Percentiles rank a stretch among this genome's conserved stretches.
Conservation (phyloP, 2,888 invertebrate genomes). For the Asteroscopus sphinx region DNA sequence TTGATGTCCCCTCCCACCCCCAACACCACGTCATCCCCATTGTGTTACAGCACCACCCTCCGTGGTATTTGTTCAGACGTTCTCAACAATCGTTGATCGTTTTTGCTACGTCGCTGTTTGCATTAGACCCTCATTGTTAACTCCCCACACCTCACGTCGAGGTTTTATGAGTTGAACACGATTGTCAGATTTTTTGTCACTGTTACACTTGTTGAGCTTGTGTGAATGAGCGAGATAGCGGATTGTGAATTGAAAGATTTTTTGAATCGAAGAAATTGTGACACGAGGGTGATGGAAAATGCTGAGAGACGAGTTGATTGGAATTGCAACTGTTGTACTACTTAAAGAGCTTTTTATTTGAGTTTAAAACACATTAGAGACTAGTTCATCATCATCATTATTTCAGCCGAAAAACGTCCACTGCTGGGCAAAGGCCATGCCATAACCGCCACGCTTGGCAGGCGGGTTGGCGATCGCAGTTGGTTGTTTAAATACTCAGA, state of each 20-base stretch:
- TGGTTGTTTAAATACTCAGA: too few relatives aligned
- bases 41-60: conserved; percentile 55
- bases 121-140: conserved; percentile 70
- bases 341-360: conserved; percentile 24
- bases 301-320: conserved; percentile 51
- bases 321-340: conserved; percentile 36
- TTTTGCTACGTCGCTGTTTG: conserved; percentile 74
- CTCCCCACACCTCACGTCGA: conserved; percentile 33
- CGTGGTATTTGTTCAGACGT: conserved; percentile 71
- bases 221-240: conserved; percentile 32
- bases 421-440: too few relatives aligned
- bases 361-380: too few relatives aligned
- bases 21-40: conserved; percentile 40
- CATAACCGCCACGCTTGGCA: too few relatives aligned
- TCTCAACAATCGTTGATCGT: conserved; percentile 70
- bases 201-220: conserved; percentile 66
- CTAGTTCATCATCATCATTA: too few relatives aligned
- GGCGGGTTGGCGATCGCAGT: too few relatives aligned
- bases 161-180: conserved; percentile 62
- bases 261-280: conserved; percentile 56
- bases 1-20: conserved; percentile 40
- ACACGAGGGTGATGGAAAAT: conserved; percentile 44
- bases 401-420: too few relatives aligned
- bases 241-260: conserved; percentile 51
- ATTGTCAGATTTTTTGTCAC: conserved; percentile 62